Base-by-base conservation (phyloP, 1,140 invertebrate species). In the Zaprionus davidi region DNA sequence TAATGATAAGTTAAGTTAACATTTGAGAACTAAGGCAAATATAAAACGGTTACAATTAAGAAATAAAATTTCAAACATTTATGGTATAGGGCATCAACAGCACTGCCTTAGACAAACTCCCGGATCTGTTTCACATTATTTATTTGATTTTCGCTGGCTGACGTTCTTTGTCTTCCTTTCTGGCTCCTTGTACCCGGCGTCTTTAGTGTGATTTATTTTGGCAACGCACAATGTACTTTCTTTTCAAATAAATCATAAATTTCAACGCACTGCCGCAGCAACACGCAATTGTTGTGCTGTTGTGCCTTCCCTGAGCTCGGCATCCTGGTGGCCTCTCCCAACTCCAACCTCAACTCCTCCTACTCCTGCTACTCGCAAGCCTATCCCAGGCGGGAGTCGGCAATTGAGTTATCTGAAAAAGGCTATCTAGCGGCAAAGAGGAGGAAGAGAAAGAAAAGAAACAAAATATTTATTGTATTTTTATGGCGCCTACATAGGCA, bases 221-320 rank as follows among this genome's bases (percentile, higher is more conserved):
- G 81, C 72, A 85, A 67, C 78, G 76, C 79, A 85, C 82, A 85
- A 85, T 90, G 85, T 90, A 90, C 85, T 90, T 90, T 90, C 79
- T 69, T 85, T 82, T 85, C 85, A 90, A 90, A 90, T 90, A 90
- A 90, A 90, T 90, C 85, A 90, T 90, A 90, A 85, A 90, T 90
- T 90, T 90, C 85, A 82, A 90, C 85, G 79, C 79, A 88, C 69
- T 71, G 74, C 69, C 67, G 74, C 65, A 63, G 68, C 74, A 74
- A 59, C 53, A 70, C 76, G 66, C 71, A 73, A 66, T 87, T 78
- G 74, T 67, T 81, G 51, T 78, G 24, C n/a, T 71, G 58, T 13
- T 59, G 41, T 41, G 38, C 38, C 38, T 15, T 13, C 13, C 38
- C 38, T 31, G 46, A 3, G 31, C 20, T 13, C 36, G 57, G 2